These are phyloP conservation scores for Chionodraco myersi DNA, from an alignment of 2,113 vertebrate species.

Conservation along the genomic window DNA sequence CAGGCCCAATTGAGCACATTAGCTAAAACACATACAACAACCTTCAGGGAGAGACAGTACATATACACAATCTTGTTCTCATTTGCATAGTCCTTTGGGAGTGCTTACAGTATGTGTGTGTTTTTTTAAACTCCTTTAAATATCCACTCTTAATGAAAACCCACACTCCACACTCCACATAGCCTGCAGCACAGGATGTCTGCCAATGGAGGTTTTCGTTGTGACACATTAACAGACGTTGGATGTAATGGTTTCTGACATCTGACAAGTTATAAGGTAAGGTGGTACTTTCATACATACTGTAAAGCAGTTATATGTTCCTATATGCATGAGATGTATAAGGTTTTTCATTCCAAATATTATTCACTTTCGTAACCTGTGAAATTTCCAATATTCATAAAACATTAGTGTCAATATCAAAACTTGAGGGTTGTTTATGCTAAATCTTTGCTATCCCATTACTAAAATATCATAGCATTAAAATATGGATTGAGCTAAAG, in stretches of 20 bases:
- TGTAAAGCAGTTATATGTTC: not conserved
- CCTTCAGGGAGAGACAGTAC: conserved; percentile 61
- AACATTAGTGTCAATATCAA: not conserved
- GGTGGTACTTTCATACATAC: not conserved
- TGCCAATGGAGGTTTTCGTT: conserved; percentile 40
- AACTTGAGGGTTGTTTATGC: not conserved
- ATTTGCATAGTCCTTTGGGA: conserved; percentile 67
- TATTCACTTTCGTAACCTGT: not conserved
- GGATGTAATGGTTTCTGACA: conserved; percentile 5
- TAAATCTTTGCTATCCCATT: not conserved
- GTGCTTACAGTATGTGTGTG: conserved; percentile 36
- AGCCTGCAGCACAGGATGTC: too few species aligned
- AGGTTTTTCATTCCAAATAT: not conserved
- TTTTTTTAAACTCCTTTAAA: conserved; percentile 58
- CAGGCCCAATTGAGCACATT: conserved; percentile 31
- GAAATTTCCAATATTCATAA: not conserved
- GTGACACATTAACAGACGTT: conserved; percentile 31
- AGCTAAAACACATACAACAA: conserved; percentile 48
- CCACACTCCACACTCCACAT: conserved; percentile 50
- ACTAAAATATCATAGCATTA: not conserved
- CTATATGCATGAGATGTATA: not conserved
- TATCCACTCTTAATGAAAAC: conserved; percentile 62
- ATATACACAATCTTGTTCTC: conserved; percentile 59
- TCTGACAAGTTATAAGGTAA: not conserved
- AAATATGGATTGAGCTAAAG: not conserved